A percentile compares a stretch with the other conserved stretches of the same genome.
Evolutionary conservation across 2,888 invertebrate species (phyloP).

Genomic region (Ectropis crepuscularia): DNA sequence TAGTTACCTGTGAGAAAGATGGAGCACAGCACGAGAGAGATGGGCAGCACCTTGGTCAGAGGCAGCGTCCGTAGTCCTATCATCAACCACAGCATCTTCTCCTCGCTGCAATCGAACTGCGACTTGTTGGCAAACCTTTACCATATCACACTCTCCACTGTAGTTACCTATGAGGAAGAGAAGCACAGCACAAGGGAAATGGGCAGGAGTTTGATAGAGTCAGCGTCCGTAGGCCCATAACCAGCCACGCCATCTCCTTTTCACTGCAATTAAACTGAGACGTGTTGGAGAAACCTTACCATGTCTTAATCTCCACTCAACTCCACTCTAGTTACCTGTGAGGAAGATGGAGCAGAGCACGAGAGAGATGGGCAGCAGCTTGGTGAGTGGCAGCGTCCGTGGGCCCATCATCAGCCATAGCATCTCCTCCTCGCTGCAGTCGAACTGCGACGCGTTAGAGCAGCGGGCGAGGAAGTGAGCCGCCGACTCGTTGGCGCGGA

Average conservation of each 20-base stretch:
- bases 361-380: slow-evolving; percentile 86
- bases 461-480: slow-evolving; percentile 67
- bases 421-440: slow-evolving; percentile 86
- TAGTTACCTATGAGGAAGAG: too few relatives aligned
- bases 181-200: slow-evolving; percentile 71
- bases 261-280: slow-evolving; percentile 84
- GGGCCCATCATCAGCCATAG: slow-evolving; percentile 86
- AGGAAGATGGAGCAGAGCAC: slow-evolving; percentile 91
- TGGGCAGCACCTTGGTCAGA: slow-evolving; percentile 80
- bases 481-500: slow-evolving; percentile 62
- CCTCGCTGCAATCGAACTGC: slow-evolving; percentile 51
- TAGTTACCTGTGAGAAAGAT: slow-evolving; percentile 88
- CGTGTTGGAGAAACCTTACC: too few relatives aligned
- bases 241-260: too few relatives aligned
- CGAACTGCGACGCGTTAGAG: slow-evolving; percentile 75
- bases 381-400: slow-evolving; percentile 83
- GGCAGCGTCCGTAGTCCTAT: slow-evolving; percentile 87
- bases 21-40: slow-evolving; percentile 89
- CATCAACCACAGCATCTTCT: slow-evolving; percentile 83
- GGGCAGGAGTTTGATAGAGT: slow-evolving; percentile 83
- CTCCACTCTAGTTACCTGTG: slow-evolving; percentile 61
- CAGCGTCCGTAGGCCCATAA: too few relatives aligned
- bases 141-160: too few relatives aligned
- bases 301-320: too few relatives aligned
- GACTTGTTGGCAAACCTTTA: too few relatives aligned